Conservation (phyloP, 2,888 invertebrate genomes). For the Drosophila demipolita region DNA sequence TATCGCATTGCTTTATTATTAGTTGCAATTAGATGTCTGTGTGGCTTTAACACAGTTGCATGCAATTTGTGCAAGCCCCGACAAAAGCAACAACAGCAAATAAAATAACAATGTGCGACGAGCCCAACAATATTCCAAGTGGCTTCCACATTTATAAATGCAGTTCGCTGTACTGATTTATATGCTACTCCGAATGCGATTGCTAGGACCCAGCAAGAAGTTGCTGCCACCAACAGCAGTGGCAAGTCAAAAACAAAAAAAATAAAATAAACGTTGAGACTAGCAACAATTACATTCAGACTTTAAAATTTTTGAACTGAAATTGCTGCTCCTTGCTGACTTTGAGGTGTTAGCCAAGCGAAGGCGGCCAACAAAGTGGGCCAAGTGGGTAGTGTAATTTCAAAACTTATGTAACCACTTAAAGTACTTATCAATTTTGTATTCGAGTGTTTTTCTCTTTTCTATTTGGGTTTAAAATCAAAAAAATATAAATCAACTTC, state of each 20-base stretch:
- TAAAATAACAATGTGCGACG: slow-evolving; percentile 27
- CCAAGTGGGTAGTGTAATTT: neutral
- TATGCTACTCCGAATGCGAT: slow-evolving; percentile 38
- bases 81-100: slow-evolving; percentile 5
- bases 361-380: slow-evolving; percentile 25
- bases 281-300: slow-evolving; percentile 26
- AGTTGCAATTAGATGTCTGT: slow-evolving; percentile 78
- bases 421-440: neutral
- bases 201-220: slow-evolving; percentile 13
- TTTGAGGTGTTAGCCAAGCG: slow-evolving; percentile 32
- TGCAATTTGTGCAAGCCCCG: slow-evolving; percentile 48
- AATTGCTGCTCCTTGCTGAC: slow-evolving; percentile 13
- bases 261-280: neutral
- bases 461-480: neutral
- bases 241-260: neutral
- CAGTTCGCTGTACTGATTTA: slow-evolving; percentile 62
- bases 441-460: neutral
- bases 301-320: slow-evolving; percentile 11
- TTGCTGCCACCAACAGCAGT: slow-evolving; percentile 5
- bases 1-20: slow-evolving; percentile 77
- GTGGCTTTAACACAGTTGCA: slow-evolving; percentile 58
- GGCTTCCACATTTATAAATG: slow-evolving; percentile 47
- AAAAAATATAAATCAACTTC: neutral
- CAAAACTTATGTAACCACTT: neutral
- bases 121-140: slow-evolving; percentile 33